These are phyloP conservation scores for Meleagris gallopavo DNA, from an alignment of 2,113 vertebrate genomes.

Conservation along the genomic window DNA sequence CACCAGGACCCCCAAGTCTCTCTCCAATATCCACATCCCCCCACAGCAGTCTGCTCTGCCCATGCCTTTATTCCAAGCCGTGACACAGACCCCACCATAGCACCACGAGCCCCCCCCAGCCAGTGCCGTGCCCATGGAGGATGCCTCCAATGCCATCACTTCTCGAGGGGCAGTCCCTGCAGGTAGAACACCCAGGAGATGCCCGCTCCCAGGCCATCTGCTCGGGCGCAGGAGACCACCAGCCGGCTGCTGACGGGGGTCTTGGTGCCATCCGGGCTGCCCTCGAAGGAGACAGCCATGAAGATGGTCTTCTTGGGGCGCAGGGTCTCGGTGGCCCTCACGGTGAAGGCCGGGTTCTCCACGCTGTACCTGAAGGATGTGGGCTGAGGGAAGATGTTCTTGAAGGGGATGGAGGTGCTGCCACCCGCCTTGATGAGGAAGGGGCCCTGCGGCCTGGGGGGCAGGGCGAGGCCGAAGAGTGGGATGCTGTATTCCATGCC, in stretches of 20 bases:
- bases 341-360: conserved; percentile 81
- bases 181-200: conserved; percentile 87
- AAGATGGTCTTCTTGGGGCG: conserved; percentile 78
- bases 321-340: conserved; percentile 74
- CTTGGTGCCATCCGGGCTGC: conserved; percentile 12
- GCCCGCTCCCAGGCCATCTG: conserved; percentile 44
- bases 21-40: too few relatives aligned
- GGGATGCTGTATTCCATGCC: conserved; percentile 85
- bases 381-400: conserved; percentile 84
- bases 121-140: not conserved
- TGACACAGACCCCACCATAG: not conserved
- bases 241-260: conserved; percentile 78
- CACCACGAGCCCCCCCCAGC: not conserved
- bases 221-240: conserved; percentile 75
- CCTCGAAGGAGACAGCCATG: conserved; percentile 79
- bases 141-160: not conserved
- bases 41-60: too few relatives aligned
- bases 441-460: conserved; percentile 87
- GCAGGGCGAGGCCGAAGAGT: conserved; percentile 78
- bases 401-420: conserved; percentile 85
- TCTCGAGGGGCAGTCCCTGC: conserved; percentile 72
- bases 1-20: too few relatives aligned
- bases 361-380: conserved; percentile 78
- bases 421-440: conserved; percentile 75
- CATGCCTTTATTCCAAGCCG: not conserved